These are phyloP conservation scores for Graphium colonna DNA, from an alignment of 2,888 invertebrate species.

Conservation along the genomic window DNA sequence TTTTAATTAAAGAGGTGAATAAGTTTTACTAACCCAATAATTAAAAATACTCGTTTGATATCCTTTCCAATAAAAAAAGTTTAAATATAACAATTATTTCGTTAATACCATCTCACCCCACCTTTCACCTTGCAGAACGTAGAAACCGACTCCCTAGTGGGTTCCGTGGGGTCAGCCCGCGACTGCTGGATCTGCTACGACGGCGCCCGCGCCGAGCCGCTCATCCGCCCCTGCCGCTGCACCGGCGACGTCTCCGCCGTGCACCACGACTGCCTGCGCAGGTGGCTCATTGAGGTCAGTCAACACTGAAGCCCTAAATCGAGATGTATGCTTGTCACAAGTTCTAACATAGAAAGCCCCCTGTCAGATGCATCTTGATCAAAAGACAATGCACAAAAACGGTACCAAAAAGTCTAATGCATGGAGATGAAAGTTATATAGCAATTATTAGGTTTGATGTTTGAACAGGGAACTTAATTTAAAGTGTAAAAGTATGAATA, in stretches of 20 bases:
- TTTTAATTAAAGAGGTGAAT: too few species aligned
- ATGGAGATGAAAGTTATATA: too few species aligned
- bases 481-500: too few species aligned
- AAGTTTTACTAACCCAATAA: background rate
- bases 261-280: constrained; percentile 93
- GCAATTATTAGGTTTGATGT: too few species aligned
- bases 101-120: background rate
- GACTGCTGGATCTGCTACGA: constrained; percentile 98
- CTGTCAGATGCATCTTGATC: too few species aligned
- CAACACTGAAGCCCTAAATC: too few species aligned
- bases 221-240: constrained; percentile 94
- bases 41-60: background rate
- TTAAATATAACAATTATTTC: too few species aligned
- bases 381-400: too few species aligned
- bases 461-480: too few species aligned
- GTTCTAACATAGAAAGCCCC: too few species aligned
- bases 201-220: constrained; percentile 86
- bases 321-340: too few species aligned
- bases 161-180: constrained; percentile 57
- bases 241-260: constrained; percentile 95
- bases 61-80: background rate
- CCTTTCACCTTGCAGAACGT: constrained; percentile 50
- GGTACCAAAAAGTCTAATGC: too few species aligned
- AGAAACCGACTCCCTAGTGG: constrained; percentile 69
- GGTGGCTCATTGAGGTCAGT: constrained; percentile 92